Conservation (phyloP, 1,140 invertebrate species). For the Reticulitermes speratus region DNA sequence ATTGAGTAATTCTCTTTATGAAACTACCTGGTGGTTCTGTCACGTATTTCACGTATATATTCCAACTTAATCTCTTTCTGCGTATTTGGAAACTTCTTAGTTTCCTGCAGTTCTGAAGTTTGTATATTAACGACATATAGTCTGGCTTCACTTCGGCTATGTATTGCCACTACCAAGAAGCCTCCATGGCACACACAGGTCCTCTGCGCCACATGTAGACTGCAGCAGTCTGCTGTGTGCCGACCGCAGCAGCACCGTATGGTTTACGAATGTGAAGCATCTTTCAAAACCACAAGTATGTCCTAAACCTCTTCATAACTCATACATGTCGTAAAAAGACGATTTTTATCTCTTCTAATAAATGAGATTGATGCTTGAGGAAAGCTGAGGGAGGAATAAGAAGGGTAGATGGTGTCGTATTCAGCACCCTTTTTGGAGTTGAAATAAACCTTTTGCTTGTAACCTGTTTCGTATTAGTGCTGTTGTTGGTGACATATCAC, state of each 20-base stretch:
- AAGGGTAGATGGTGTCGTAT: not conserved
- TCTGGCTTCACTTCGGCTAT: not conserved
- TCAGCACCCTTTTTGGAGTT: not conserved
- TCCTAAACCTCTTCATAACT: constrained; percentile 19
- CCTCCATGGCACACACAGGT: not conserved
- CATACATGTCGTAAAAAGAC: constrained; percentile 12
- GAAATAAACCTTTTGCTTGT: not conserved
- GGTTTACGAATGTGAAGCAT: constrained; percentile 15
- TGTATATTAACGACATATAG: not conserved
- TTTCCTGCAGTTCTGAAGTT: too few species aligned
- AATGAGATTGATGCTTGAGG: not conserved
- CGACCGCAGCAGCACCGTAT: not conserved
- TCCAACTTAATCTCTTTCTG: too few species aligned
- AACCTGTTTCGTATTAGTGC: not conserved
- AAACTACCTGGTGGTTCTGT: too few species aligned
- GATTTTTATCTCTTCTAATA: constrained; percentile 19
- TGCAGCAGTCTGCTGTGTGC: not conserved
- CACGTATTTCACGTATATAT: too few species aligned
- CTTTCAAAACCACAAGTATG: constrained; percentile 17
- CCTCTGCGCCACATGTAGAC: not conserved
- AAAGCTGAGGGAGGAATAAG: not conserved
- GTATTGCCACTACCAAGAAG: not conserved
- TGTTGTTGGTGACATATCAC: too few species aligned
- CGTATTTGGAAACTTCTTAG: too few species aligned
- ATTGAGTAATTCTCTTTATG: too few species aligned